These are phyloP conservation scores for Trissonchulus sp. DNA, from an alignment of 2,888 invertebrate species.

Conservation along the genomic window DNA sequence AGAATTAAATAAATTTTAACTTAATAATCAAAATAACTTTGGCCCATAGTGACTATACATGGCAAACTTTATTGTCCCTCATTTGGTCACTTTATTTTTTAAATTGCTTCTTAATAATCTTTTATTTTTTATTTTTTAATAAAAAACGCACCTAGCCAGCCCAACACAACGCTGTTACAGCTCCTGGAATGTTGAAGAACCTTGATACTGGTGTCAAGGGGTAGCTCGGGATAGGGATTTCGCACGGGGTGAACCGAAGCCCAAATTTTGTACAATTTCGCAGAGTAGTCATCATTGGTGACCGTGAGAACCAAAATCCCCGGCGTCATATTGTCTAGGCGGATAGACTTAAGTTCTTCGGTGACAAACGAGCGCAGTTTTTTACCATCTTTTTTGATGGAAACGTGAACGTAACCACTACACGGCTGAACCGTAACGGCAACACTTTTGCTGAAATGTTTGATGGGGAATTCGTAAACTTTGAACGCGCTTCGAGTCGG, in stretches of 20 bases:
- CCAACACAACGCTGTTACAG: conserved; percentile 48
- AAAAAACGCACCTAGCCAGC: conserved; percentile 45
- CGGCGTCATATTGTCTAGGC: conserved; percentile 20
- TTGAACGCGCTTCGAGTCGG: conserved; percentile 13
- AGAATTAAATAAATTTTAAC: too few species aligned
- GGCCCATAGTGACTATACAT: too few species aligned
- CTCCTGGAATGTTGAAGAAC: conserved; percentile 44
- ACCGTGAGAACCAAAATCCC: conserved; percentile 27
- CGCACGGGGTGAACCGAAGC: conserved; percentile 32
- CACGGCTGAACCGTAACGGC: conserved; percentile 29
- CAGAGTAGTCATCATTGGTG: conserved; percentile 25
- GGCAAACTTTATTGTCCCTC: too few species aligned
- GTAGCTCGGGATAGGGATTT: conserved; percentile 44
- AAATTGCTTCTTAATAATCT: too few species aligned
- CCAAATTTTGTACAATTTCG: conserved; percentile 31
- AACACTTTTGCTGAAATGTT: conserved; percentile 9
- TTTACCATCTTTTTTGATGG: conserved; percentile 47
- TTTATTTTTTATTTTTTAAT: too few species aligned
- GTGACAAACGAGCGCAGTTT: conserved; percentile 49
- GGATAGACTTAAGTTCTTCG: conserved; percentile 16
- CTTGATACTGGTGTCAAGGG: conserved; percentile 44
- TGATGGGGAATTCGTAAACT: conserved; percentile 29
- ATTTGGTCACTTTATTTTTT: too few species aligned
- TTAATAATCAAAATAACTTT: too few species aligned
- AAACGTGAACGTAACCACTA: conserved; percentile 28